A percentile compares a stretch with the other conserved stretches of the same genome.
Evolutionary conservation across 2,113 vertebrate species (phyloP).

Genomic region (Dasyornis broadbenti): DNA sequence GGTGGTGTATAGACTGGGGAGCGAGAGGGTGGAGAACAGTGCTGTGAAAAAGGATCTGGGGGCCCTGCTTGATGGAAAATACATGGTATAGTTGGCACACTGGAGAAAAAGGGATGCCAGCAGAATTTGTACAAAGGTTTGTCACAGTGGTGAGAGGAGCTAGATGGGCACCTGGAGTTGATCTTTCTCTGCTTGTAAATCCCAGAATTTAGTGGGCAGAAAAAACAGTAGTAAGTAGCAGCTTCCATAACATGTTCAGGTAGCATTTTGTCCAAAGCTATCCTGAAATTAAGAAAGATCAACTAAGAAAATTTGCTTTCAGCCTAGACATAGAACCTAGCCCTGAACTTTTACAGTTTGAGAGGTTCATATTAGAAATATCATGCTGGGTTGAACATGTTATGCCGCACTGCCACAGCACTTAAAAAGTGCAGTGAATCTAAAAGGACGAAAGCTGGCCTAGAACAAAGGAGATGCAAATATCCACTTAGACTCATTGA

Average conservation of each 20-base stretch:
- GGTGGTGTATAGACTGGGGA: too few relatives aligned
- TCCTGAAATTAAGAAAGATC: background rate
- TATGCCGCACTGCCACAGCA: background rate
- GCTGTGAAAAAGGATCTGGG: background rate
- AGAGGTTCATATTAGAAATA: background rate
- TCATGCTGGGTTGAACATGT: background rate
- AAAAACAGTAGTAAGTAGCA: background rate
- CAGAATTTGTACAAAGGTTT: background rate
- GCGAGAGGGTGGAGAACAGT: background rate
- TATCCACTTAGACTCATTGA: background rate
- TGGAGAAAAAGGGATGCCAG: background rate
- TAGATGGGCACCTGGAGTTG: background rate
- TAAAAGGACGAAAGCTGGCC: background rate
- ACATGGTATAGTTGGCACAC: background rate
- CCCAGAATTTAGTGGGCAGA: background rate
- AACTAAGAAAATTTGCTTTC: background rate
- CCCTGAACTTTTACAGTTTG: background rate
- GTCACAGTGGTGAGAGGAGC: background rate
- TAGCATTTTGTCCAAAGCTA: background rate
- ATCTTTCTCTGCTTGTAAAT: background rate
- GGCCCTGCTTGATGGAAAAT: accelerated
- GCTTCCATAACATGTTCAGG: background rate
- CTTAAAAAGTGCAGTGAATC: background rate
- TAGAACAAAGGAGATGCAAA: background rate
- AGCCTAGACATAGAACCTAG: too few relatives aligned